A percentile compares a stretch with the other conserved stretches of the same genome.
Evolutionary conservation across 2,113 vertebrate genomes (phyloP).

Genomic region (Dipodomys merriami): DNA sequence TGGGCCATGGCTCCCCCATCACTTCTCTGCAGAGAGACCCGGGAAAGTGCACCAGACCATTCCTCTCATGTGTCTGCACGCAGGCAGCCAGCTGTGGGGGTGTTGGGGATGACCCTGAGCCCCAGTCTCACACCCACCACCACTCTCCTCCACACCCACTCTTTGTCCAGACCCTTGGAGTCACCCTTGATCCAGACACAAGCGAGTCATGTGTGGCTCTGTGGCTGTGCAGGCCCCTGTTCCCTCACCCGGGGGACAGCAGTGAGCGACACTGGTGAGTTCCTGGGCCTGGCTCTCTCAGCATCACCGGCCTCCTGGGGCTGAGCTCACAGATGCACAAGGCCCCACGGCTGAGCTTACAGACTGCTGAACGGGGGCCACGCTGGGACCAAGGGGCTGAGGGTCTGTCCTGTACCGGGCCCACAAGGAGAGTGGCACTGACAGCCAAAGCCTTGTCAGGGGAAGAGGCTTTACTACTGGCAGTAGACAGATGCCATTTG

Average conservation of each 20-base stretch:
- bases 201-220: not conserved
- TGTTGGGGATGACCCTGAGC: too few relatives aligned
- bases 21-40: too few relatives aligned
- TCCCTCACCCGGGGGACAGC: too few relatives aligned
- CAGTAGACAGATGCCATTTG: not conserved
- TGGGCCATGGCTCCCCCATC: not conserved
- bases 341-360: not conserved
- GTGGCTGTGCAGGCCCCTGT: not conserved
- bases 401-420: not conserved
- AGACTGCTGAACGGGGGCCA: not conserved
- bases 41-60: not conserved
- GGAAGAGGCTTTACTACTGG: constrained; percentile 60
- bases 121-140: not conserved
- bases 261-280: not conserved
- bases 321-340: not conserved
- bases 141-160: fast-evolving
- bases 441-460: not conserved
- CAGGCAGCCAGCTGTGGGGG: too few relatives aligned
- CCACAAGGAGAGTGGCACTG: not conserved
- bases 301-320: not conserved
- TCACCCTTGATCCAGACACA: not conserved
- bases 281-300: fast-evolving
- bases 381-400: not conserved
- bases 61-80: fast-evolving
- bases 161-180: not conserved